Percentiles rank a stretch among this genome's conserved stretches.
These are phyloP conservation scores for Vimba vimba DNA, from an alignment of 2,113 vertebrate genomes.

Conservation along the genomic window DNA sequence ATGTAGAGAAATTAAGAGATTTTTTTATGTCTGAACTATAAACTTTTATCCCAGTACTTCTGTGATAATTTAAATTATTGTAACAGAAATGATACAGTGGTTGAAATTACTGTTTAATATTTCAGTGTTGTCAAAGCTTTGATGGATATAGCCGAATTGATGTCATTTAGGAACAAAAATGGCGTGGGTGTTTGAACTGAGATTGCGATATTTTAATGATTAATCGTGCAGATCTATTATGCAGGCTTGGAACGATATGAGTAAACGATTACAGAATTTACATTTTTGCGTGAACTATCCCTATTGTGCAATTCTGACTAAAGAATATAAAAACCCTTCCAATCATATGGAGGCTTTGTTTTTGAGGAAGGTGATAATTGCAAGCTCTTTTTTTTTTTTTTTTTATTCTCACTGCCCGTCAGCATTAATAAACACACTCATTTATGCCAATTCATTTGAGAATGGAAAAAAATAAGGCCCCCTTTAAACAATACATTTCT, in stretches of 20 bases:
- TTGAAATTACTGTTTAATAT: too few relatives aligned
- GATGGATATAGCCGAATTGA: too few relatives aligned
- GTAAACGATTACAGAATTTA: neutral
- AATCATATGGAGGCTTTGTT: constrained; percentile 68
- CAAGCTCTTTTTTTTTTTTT: constrained; percentile 53
- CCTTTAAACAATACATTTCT: constrained; percentile 68
- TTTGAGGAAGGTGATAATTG: constrained; percentile 69
- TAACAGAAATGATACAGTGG: too few relatives aligned
- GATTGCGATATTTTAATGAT: too few relatives aligned
- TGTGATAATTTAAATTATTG: too few relatives aligned
- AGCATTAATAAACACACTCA: constrained; percentile 67
- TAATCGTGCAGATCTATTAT: too few relatives aligned
- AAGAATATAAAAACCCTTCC: constrained; percentile 67
- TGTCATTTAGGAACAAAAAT: too few relatives aligned
- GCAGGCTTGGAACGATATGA: neutral
- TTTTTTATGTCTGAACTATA: too few relatives aligned
- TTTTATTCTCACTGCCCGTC: constrained; percentile 54
- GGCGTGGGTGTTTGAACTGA: too few relatives aligned
- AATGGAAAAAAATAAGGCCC: constrained; percentile 51
- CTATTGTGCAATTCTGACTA: constrained; percentile 64
- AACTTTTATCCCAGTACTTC: too few relatives aligned
- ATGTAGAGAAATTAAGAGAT: too few relatives aligned
- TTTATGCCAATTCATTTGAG: constrained; percentile 68
- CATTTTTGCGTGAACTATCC: neutral
- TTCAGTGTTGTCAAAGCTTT: too few relatives aligned